Conservation (phyloP, 2,113 vertebrate genomes). For the Tyto alba region DNA sequence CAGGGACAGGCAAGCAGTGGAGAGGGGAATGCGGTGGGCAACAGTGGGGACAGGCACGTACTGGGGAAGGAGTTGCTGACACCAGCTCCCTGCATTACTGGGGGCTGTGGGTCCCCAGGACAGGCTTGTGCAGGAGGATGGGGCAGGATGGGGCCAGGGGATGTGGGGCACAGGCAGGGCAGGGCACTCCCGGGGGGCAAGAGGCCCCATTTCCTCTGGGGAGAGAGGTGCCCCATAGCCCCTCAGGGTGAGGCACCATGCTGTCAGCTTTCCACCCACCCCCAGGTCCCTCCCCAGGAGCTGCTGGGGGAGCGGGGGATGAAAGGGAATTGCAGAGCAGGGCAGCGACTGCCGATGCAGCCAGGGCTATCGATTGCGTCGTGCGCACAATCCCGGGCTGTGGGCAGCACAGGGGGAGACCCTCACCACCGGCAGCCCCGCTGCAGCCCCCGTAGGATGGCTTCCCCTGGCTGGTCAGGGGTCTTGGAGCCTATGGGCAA, state of each 20-base stretch:
- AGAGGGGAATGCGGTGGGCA: background rate
- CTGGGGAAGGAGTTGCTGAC: background rate
- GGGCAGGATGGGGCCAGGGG: background rate
- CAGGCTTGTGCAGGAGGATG: background rate
- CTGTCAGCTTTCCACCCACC: background rate
- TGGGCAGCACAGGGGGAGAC: background rate
- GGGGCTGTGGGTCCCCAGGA: background rate
- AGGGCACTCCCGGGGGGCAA: background rate
- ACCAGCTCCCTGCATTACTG: too few relatives aligned
- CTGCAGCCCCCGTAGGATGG: background rate
- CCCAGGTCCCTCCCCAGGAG: background rate
- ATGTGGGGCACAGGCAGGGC: background rate
- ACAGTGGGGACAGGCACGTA: rapidly evolving
- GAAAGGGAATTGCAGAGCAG: conserved; percentile 58
- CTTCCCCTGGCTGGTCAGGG: rapidly evolving
- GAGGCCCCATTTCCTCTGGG: background rate
- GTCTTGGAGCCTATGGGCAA: rapidly evolving
- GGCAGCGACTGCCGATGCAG: background rate
- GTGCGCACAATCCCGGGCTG: background rate
- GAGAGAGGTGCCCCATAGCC: background rate
- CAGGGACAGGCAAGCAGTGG: background rate
- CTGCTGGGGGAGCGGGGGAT: conserved; percentile 3
- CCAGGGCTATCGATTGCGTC: background rate
- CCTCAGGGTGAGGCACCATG: background rate
- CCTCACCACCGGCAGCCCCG: background rate